phyloP scores from a whole-genome alignment of 2,888 invertebrate genomes.

The Argyresthia albistria region DNA sequence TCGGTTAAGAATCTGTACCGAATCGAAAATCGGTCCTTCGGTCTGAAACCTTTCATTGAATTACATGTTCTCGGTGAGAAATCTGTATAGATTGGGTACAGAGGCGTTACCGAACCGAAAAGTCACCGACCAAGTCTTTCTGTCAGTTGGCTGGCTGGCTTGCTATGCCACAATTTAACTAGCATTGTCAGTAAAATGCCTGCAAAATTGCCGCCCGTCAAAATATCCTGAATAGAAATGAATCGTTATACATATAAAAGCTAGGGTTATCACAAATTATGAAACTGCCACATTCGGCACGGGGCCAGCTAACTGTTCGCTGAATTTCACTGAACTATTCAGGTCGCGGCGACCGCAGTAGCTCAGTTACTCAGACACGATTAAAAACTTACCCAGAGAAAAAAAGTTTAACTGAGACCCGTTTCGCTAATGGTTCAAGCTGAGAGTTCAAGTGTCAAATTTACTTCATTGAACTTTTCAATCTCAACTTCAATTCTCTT shows the following conservation, averaged over 20 bases:
- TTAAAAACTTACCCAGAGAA: constrained; percentile 27
- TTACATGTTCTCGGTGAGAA: too few relatives aligned
- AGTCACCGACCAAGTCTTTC: too few relatives aligned
- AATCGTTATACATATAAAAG: constrained; percentile 52
- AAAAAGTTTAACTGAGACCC: constrained; percentile 23
- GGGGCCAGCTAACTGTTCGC: constrained; percentile 49
- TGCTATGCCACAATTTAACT: too few relatives aligned
- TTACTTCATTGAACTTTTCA: too few relatives aligned
- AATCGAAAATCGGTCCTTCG: too few relatives aligned
- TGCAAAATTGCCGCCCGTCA: neutral
- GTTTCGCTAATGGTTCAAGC: neutral
- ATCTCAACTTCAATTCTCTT: neutral
- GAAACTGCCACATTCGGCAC: constrained; percentile 62
- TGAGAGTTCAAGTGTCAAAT: too few relatives aligned
- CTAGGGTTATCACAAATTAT: constrained; percentile 64
- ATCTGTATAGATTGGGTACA: too few relatives aligned
- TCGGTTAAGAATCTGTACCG: too few relatives aligned
- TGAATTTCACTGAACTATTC: constrained; percentile 60
- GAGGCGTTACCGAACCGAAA: too few relatives aligned
- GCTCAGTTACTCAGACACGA: constrained; percentile 48
- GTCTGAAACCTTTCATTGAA: too few relatives aligned
- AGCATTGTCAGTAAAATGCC: neutral
- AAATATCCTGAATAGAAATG: constrained; percentile 10
- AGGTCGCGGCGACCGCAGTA: constrained; percentile 58
- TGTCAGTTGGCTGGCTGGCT: too few relatives aligned